Evolutionary conservation across 2,888 invertebrate species (phyloP), one percentile per base, ranked within the genome.

Genomic region (Horisme vitalbata): DNA sequence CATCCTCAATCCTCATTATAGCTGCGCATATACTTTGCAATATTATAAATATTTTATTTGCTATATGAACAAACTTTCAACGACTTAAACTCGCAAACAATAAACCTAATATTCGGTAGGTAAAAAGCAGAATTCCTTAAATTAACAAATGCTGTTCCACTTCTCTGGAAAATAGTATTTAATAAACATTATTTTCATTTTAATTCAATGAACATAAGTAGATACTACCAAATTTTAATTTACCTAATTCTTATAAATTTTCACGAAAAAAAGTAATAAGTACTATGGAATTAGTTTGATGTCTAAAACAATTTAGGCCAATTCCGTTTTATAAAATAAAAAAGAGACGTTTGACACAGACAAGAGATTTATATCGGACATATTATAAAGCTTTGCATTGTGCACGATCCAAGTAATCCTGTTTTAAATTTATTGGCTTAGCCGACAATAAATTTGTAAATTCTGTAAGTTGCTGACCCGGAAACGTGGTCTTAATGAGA

Each of bases 361-460:
- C 71, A 61, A 67, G 68, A 81, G 82, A 83, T 86, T 85, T 86
- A 86, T 84, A 78, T 73, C 72, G 68, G 75, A 73, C 78, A 83
- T 83, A 85, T 87, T 84, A 83, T 84, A 85, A 83, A 81, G 83
- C 81, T 78, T 78, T 77, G 77, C 82, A 81, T 78, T 79, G 81
- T 81, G 78, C 77, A 68, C 73, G 77, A 72, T 75, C 79, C 76
- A 72, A 73, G 79, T 88, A 87, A 89, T 87, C 87, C 87, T 70
- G 79, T 79, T 83, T 79, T 70, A 80, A 88, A 89, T 89, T 88
- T 89, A 89, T 87, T 87, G 83, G 82, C 81, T 79, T 74, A 78
- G 71, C 76, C 75, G 69, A 78, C 83, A 74, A 83, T 88, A 87
- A 87, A 89, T 89, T 84, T 76, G 84, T 83, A 72, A 79, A 81